Base-by-base conservation (phyloP, 2,797 vertebrate genomes). In the Columba guinea region DNA sequence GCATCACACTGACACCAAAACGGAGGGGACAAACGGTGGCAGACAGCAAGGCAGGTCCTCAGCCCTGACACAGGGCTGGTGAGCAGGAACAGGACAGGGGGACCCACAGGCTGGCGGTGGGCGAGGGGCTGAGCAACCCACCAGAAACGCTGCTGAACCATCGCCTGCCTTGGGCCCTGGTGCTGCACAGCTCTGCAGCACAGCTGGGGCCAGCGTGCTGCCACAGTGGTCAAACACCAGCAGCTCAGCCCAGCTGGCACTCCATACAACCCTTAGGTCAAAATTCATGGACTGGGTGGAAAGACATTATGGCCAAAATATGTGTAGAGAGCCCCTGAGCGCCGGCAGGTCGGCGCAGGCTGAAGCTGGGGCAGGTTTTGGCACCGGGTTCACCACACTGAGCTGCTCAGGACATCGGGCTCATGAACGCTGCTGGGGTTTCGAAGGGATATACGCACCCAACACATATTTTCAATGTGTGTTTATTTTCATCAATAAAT, bases 111-210 rank as follows among this genome's bases (percentile, higher is more conserved):
- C 41, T 34, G 20, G 39, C 5, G 2, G 52, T 3, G 22, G 26
- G 34, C 44, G 12, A 13, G 65, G 51, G 44, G 28, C 19, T 5
- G 3, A 67, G 56, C 11, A 58, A 51, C 49, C 52, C 51, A 20
- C 35, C 7, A 7, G 44, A 17, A n/a, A 26, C 3, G 0, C 9
- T 48, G 35, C 69, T 30, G 75, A 77, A 48, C 81, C 41, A 58
- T 18, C 0, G 0, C 59, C 55, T 11, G 56, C 53, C 1, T 1
- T 4, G 1, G 24, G 26, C 9, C 0, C 48, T 2, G 1, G 27
- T 5, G 34, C 55, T 30, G n/a, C 53, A 2, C 0, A 0, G 39
- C 46, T 53, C 46, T 14, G 5, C 30, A 13, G 2, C 22, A 3
- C 2, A 7, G 32, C 30, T 44, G 65, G 60, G 63, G 51, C 39